Conservation (phyloP, 2,797 vertebrate species). For the Mus caroli region DNA sequence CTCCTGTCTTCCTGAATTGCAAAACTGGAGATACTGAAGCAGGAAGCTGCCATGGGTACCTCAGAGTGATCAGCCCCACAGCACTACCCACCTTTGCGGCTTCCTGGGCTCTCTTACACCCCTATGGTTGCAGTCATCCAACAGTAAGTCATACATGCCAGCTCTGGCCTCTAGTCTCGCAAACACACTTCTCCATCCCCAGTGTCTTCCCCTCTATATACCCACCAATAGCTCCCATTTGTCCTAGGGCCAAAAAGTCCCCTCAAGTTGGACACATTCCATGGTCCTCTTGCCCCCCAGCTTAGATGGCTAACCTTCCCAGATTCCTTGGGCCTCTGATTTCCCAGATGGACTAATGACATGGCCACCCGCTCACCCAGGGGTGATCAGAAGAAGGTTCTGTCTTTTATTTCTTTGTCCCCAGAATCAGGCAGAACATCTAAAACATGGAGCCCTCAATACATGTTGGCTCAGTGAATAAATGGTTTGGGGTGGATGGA, state of each 20-base stretch:
- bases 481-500: neutral
- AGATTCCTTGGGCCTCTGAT: neutral
- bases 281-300: no score
- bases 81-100: neutral
- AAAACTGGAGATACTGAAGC: neutral
- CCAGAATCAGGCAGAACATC: neutral
- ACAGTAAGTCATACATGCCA: neutral
- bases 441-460: neutral
- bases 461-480: neutral
- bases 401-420: neutral
- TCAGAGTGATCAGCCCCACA: neutral
- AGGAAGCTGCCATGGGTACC: neutral
- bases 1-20: neutral
- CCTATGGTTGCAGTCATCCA: rapidly evolving
- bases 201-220: rapidly evolving
- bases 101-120: neutral
- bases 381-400: neutral
- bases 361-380: neutral
- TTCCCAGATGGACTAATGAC: rapidly evolving
- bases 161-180: neutral
- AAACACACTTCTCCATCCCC: neutral
- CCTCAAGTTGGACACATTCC: neutral
- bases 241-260: neutral
- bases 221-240: neutral
- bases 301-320: neutral